A percentile compares a stretch with the other conserved stretches of the same genome.
Conservation (phyloP, 2,113 vertebrate species). For the Myiopsitta monachus region DNA sequence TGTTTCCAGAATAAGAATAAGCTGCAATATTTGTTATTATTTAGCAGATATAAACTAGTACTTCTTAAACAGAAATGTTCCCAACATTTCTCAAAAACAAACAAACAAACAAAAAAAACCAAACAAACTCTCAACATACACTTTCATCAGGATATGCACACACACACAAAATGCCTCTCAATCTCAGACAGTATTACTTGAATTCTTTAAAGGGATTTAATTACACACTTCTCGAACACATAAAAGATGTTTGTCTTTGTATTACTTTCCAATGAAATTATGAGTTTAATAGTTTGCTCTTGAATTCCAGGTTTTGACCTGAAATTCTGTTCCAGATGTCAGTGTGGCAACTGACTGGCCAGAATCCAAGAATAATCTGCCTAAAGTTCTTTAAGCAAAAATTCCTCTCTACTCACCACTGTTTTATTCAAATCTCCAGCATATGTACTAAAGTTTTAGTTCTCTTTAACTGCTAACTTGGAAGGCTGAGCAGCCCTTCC, state of each 20-base stretch:
- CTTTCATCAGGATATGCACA: fast-evolving
- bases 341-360: not conserved
- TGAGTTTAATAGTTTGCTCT: not conserved
- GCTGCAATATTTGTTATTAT: not conserved
- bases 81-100: not conserved
- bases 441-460: not conserved
- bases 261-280: not conserved
- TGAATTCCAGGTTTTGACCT: not conserved
- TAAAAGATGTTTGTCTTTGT: not conserved
- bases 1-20: not conserved
- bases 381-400: not conserved
- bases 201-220: not conserved
- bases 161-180: not conserved
- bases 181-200: not conserved
- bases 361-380: not conserved
- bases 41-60: not conserved
- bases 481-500: not conserved
- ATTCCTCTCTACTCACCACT: not conserved
- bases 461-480: not conserved
- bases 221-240: not conserved
- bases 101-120: no score
- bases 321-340: not conserved
- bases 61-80: not conserved
- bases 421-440: not conserved
- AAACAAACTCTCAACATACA: not conserved